Evolutionary conservation across 1,140 invertebrate genomes (phyloP), one percentile per base, ranked within the genome.

Genomic region (Sarcophaga peregrina): DNA sequence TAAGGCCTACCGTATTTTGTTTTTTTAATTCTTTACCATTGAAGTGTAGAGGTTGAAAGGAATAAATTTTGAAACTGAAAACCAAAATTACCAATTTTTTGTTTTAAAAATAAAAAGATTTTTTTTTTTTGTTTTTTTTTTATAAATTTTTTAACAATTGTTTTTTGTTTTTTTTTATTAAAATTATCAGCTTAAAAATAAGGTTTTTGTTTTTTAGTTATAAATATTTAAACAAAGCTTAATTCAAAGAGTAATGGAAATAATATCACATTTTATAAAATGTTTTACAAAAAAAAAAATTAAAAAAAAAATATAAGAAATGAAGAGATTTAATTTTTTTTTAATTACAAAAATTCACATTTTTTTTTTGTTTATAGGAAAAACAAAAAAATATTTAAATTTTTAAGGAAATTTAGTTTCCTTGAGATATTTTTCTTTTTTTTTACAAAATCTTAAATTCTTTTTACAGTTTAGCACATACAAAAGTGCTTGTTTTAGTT

Each of bases 181-280:
- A n/a, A n/a, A 7, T 58, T n/a, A n/a, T 58, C 15, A 58, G 54
- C 54, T 58, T 58, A 58, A 58, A n/a, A n/a, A 13, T 58, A 58
- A 6, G 13, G 52, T 7, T 7, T 54, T 54, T 58, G 15, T 58
- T 58, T 58, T 58, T n/a, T 58, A 58, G 15, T 58, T 58, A 58
- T 58, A 58, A 58, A 58, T 58, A 58, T 58, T 58, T 58, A 58
- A 58, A 58, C 54, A 58, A 58, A 58, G 13, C 54, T 58, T 58
- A 58, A 58, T 58, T 58, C 54, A 58, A 13, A 58, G 13, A 58
- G 25, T 37, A 37, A 37, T 37, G 25, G 25, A 58, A 13, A 58
- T n/a, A 58, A 58, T 58, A 58, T 58, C 54, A 58, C 54, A 58
- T 58, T 58, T 58, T 58, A 15, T 37, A 58, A 58, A 58, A 58